Base-by-base conservation (phyloP, 2,797 vertebrate species). In the Chelidonichthys spinosus region DNA sequence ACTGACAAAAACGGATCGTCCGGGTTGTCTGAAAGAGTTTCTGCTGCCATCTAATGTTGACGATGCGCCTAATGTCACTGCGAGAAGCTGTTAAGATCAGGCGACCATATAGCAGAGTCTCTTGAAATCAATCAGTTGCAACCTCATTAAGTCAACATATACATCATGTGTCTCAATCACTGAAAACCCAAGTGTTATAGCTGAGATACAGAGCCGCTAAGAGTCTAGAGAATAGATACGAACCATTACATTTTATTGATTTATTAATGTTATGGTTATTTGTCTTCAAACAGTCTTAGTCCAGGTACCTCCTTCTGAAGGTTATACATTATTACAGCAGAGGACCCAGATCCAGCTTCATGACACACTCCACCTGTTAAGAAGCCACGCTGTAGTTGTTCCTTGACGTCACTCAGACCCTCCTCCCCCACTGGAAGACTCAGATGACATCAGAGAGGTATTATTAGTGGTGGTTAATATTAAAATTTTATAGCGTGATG, bases 391-490 rank as follows among this genome's bases (percentile, higher is more conserved):
- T 49, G 43, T 6, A 4, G 49, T 65, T 32, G 35, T 40, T 50
- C 35, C n/a, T 40, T 77, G 62, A 66, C 18, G 43, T 64, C 65
- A 63, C 52, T 6, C 5, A 49, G n/a, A 49, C 32, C 6, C 60
- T 25, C 4, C 40, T 49, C 59, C 40, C 68, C 60, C 42, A 58
- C 49, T 69, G 62, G 69, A 76, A 52, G 71, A 63, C 25, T 62
- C 47, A 36, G 36, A 69, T 64, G 67, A 78, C 49, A 73, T 69
- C 70, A 74, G 15, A 60, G 71, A 82, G 67, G 79, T 83, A 73
- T 82, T 64, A 70, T 74, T 75, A 80, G 44, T 87, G 78, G 69
- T 75, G 77, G 78, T 72, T 77, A 75, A 70, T 62, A 63, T 72
- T 64, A 17, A 68, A 56, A 81, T 72, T 54, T 79, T 78, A 89